These are phyloP conservation scores for Syrphus vitripennis DNA, from an alignment of 2,888 invertebrate species.

Conservation along the genomic window DNA sequence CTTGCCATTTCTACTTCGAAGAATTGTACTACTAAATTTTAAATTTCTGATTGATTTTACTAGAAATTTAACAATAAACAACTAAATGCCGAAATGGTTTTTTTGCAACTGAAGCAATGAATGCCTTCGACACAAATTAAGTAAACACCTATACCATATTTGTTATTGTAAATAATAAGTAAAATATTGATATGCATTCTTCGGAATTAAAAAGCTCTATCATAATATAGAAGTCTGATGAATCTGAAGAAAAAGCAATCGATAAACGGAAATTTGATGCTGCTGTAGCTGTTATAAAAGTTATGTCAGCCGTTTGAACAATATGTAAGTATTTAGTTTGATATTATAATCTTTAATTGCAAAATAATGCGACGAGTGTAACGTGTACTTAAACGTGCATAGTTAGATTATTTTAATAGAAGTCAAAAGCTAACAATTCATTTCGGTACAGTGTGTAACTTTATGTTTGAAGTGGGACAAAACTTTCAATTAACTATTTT, in stretches of 20 bases:
- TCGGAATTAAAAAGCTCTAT: not conserved
- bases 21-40: not conserved
- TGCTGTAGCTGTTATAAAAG: constrained; percentile 7
- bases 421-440: not conserved
- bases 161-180: constrained; percentile 27
- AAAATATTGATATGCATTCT: not conserved
- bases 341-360: not conserved
- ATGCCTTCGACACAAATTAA: constrained; percentile 13
- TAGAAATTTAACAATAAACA: not conserved
- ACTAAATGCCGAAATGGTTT: constrained; percentile 3
- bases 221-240: constrained; percentile 6
- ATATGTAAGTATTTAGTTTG: not conserved
- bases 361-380: constrained; percentile 15
- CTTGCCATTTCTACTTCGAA: constrained; percentile 66
- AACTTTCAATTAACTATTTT: not conserved
- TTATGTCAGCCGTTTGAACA: not conserved
- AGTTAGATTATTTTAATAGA: not conserved
- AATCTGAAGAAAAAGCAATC: not conserved
- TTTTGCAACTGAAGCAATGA: constrained; percentile 36
- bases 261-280: constrained; percentile 17
- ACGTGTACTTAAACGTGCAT: constrained; percentile 5
- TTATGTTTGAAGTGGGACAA: not conserved
- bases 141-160: constrained; percentile 16
- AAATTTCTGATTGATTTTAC: not conserved
- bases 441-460: not conserved